Percentiles rank a stretch among this genome's conserved stretches.
phyloP scores from a whole-genome alignment of 2,797 vertebrate species.

The Myotis pilosus region DNA sequence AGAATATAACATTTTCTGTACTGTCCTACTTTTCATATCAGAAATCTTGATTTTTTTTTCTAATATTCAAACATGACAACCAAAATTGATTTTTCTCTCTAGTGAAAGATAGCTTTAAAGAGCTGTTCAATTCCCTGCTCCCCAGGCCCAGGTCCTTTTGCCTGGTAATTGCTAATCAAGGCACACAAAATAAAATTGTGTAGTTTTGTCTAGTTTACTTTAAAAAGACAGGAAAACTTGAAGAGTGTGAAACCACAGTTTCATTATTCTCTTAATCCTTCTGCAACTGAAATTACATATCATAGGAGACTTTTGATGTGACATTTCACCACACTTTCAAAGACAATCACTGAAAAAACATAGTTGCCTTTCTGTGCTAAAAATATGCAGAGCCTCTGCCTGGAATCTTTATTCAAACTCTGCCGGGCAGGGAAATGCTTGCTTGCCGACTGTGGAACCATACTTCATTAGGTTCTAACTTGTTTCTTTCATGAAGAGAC shows the following conservation, averaged over 20 bases:
- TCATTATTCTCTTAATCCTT: conserved; percentile 59
- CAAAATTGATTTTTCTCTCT: not conserved
- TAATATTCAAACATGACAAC: not conserved
- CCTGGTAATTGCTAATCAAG: conserved; percentile 20
- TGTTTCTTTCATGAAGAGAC: conserved; percentile 18
- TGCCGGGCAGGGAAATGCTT: conserved; percentile 55
- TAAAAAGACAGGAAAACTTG: conserved; percentile 38
- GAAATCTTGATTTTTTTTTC: not conserved
- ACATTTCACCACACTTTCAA: conserved; percentile 69
- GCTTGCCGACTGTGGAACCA: conserved; percentile 16
- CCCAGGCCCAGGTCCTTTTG: not conserved
- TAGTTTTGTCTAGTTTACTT: conserved; percentile 39
- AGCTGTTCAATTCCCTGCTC: not conserved
- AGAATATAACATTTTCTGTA: not conserved
- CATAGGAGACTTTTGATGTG: conserved; percentile 58
- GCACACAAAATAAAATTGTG: conserved; percentile 18
- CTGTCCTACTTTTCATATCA: not conserved
- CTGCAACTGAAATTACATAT: conserved; percentile 59
- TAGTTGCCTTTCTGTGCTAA: conserved; percentile 61
- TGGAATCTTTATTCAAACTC: conserved; percentile 60
- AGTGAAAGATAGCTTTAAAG: not conserved
- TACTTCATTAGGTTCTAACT: not conserved
- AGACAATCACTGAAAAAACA: conserved; percentile 67
- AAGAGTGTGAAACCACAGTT: conserved; percentile 51
- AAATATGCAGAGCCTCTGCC: conserved; percentile 65